Conservation (phyloP, 2,797 vertebrate genomes). For the Hemibagrus guttatus region DNA sequence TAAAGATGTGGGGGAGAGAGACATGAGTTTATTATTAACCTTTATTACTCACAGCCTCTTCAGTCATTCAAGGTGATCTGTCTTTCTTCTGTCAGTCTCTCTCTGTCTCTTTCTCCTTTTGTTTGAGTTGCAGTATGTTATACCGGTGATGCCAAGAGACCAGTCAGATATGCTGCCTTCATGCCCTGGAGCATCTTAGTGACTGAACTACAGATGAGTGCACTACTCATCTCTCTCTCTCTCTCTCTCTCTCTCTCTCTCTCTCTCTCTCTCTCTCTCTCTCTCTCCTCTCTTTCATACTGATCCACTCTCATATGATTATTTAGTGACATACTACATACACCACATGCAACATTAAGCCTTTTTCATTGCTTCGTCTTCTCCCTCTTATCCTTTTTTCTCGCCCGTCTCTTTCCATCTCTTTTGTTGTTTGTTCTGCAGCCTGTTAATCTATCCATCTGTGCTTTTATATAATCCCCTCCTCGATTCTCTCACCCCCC, state of each 20-base stretch:
- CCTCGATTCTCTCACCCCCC: constrained; percentile 33
- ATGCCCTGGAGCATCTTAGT: constrained; percentile 36
- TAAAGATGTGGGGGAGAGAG: constrained; percentile 13
- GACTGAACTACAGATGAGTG: constrained; percentile 34
- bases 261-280: constrained; percentile 44
- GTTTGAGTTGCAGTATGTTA: constrained; percentile 31
- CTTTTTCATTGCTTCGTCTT: constrained; percentile 52
- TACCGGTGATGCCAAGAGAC: constrained; percentile 31
- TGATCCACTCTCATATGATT: neutral
- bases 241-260: constrained; percentile 3
- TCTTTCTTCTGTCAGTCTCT: neutral
- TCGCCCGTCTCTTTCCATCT: constrained; percentile 10
- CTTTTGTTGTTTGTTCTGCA: constrained; percentile 39
- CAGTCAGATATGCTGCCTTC: constrained; percentile 33
- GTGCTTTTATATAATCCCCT: constrained; percentile 45
- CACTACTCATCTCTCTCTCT: constrained; percentile 10
- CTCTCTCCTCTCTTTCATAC: neutral
- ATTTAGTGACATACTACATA: neutral
- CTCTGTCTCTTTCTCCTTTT: constrained; percentile 20
- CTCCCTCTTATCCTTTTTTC: constrained; percentile 32
- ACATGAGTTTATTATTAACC: constrained; percentile 59
- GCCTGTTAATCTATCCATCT: constrained; percentile 55
- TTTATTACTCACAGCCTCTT: constrained; percentile 51
- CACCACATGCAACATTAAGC: neutral
- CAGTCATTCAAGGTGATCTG: constrained; percentile 17